These are phyloP conservation scores for Ceriagrion tenellum DNA, from an alignment of 2,888 invertebrate genomes.

Conservation along the genomic window DNA sequence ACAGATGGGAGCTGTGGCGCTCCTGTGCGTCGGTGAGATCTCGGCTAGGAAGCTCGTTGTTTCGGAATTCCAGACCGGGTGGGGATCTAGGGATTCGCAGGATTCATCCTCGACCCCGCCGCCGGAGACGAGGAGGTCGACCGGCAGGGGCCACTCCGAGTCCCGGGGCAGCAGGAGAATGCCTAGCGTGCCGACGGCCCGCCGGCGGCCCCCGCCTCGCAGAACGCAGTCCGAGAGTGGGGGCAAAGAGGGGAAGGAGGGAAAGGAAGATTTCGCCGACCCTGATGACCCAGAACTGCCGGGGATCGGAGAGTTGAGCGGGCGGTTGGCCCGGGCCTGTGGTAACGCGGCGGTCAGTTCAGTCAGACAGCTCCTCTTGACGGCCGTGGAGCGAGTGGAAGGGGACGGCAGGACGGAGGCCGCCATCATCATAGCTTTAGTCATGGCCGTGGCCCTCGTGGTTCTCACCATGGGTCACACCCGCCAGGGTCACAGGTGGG, in stretches of 20 bases:
- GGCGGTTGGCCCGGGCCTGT: constrained; percentile 34
- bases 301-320: constrained; percentile 43
- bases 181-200: neutral
- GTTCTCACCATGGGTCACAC: constrained; percentile 48
- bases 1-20: constrained; percentile 67
- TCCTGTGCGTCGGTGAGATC: constrained; percentile 63
- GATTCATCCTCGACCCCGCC: neutral
- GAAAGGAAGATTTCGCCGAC: neutral
- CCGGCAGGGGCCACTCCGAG: neutral
- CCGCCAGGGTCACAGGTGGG: constrained; percentile 37
- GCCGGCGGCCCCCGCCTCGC: neutral
- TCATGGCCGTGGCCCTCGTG: constrained; percentile 58
- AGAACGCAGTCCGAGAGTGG: constrained; percentile 25
- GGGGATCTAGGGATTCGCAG: constrained; percentile 30
- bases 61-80: constrained; percentile 19
- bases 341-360: constrained; percentile 15
- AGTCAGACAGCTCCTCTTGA: constrained; percentile 33
- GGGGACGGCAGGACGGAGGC: constrained; percentile 47
- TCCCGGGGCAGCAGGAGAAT: neutral
- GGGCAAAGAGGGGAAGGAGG: neutral
- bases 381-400: constrained; percentile 51
- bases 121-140: neutral
- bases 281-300: constrained; percentile 26
- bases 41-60: constrained; percentile 45
- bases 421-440: constrained; percentile 44